A percentile compares a stretch with the other conserved stretches of the same genome.
Evolutionary conservation across 2,113 vertebrate genomes (phyloP).

Genomic region (Crypturellus undulatus): DNA sequence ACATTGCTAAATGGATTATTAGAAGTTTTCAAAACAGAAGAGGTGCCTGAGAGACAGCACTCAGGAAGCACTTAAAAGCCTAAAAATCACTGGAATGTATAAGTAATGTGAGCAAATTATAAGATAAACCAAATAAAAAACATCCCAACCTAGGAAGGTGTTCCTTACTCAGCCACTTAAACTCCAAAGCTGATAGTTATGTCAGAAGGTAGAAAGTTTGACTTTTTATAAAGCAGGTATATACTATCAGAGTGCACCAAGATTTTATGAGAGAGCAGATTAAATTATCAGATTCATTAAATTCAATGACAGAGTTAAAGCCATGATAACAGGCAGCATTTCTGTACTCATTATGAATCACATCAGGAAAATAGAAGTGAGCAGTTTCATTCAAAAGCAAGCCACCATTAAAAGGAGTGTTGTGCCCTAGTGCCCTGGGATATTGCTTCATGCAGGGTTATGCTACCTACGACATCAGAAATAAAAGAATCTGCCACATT

Average conservation of each 20-base stretch:
- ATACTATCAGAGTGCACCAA: not conserved
- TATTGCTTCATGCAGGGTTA: not conserved
- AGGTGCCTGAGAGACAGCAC: constrained; percentile 5
- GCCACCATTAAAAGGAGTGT: not conserved
- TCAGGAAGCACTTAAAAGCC: constrained; percentile 36
- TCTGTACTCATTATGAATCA: not conserved
- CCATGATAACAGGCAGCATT: not conserved
- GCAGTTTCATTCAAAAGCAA: not conserved
- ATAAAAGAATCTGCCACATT: not conserved
- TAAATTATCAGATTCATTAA: not conserved
- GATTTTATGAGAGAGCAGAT: not conserved
- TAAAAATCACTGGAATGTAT: constrained; percentile 44
- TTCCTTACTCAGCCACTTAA: not conserved
- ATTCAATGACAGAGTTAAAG: not conserved
- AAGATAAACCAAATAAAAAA: constrained; percentile 48
- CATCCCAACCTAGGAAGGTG: not conserved
- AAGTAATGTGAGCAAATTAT: constrained; percentile 39
- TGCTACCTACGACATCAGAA: not conserved
- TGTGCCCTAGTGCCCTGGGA: not conserved
- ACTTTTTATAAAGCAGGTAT: constrained; percentile 5
- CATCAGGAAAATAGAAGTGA: not conserved
- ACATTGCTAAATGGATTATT: constrained; percentile 46
- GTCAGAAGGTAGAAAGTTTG: constrained; percentile 5
- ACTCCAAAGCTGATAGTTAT: not conserved
- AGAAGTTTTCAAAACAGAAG: constrained; percentile 41